These are phyloP conservation scores for Agrilus mali DNA, from an alignment of 2,888 invertebrate genomes.

Conservation along the genomic window DNA sequence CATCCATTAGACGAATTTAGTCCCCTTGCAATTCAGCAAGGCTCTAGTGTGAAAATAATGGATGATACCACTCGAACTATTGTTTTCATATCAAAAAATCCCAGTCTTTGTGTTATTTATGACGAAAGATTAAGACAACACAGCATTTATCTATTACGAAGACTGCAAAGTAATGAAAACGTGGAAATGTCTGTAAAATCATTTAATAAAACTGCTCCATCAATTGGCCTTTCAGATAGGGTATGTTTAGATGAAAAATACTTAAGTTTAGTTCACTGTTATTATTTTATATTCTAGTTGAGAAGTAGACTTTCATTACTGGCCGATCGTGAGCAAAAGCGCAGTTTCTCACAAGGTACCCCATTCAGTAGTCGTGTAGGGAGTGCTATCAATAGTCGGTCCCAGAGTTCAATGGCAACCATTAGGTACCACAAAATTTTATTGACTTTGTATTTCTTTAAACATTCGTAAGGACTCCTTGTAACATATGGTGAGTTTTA, in stretches of 20 bases:
- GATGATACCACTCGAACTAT: constrained; percentile 45
- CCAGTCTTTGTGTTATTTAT: constrained; percentile 71
- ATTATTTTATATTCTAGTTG: constrained; percentile 16
- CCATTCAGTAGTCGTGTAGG: constrained; percentile 23
- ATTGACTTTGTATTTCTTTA: constrained; percentile 18
- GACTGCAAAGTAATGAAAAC: constrained; percentile 58
- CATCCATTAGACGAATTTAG: constrained; percentile 88
- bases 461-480: constrained; percentile 1
- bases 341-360: constrained; percentile 18
- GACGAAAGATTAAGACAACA: constrained; percentile 67
- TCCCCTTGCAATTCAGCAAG: constrained; percentile 63
- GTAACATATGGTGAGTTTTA: constrained; percentile 17
- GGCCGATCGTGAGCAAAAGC: constrained; percentile 23
- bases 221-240: constrained; percentile 20
- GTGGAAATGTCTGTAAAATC: constrained; percentile 22
- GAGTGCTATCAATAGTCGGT: constrained; percentile 20
- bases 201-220: constrained; percentile 16
- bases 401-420: constrained; percentile 40
- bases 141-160: constrained; percentile 69
- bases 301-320: constrained; percentile 25
- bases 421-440: constrained; percentile 30
- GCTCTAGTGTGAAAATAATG: constrained; percentile 47
- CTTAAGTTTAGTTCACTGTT: not conserved
- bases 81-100: constrained; percentile 62
- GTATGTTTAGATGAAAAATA: constrained; percentile 9